Evolutionary conservation across 1,140 invertebrate species (phyloP).

Genomic region (Drosophila rufa): DNA sequence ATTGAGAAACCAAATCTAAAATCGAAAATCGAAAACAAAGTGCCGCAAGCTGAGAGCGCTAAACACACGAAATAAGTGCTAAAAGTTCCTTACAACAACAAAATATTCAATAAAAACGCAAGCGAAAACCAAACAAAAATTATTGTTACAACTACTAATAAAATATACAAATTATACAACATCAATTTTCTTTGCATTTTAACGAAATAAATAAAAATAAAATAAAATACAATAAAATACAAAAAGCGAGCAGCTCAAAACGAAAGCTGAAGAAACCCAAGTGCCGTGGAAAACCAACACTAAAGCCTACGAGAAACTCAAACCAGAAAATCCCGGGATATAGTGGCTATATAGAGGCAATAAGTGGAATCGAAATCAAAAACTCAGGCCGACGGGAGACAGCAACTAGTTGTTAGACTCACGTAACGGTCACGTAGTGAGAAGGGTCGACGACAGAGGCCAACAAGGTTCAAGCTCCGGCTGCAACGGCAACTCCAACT

Average conservation of each 20-base stretch:
- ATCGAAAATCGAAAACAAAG: conserved; percentile 58
- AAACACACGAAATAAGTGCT: conserved; percentile 65
- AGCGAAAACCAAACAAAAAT: conserved; percentile 28
- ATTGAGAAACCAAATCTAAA: conserved; percentile 46
- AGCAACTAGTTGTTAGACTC: conserved; percentile 45
- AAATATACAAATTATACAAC: conserved; percentile 72
- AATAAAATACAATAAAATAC: conserved; percentile 15
- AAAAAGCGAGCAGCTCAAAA: conserved; percentile 24
- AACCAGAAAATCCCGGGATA: conserved; percentile 9
- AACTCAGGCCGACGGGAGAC: conserved; percentile 34
- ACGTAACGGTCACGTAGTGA: neutral
- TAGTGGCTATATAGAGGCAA: neutral
- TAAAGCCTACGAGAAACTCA: conserved; percentile 25
- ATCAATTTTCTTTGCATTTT: conserved; percentile 70
- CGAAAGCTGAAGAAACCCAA: conserved; percentile 39
- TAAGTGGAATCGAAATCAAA: conserved; percentile 13
- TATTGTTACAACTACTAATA: conserved; percentile 72
- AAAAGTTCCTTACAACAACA: conserved; percentile 72
- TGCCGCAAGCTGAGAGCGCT: conserved; percentile 68
- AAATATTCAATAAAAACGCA: conserved; percentile 29
- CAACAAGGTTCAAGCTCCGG: conserved; percentile 67
- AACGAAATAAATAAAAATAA: conserved; percentile 11
- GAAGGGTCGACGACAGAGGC: conserved; percentile 52
- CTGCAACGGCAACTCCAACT: conserved; percentile 18
- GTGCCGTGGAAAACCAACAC: conserved; percentile 57